Conservation (phyloP, 2,888 invertebrate species). For the Diaperis boleti region DNA sequence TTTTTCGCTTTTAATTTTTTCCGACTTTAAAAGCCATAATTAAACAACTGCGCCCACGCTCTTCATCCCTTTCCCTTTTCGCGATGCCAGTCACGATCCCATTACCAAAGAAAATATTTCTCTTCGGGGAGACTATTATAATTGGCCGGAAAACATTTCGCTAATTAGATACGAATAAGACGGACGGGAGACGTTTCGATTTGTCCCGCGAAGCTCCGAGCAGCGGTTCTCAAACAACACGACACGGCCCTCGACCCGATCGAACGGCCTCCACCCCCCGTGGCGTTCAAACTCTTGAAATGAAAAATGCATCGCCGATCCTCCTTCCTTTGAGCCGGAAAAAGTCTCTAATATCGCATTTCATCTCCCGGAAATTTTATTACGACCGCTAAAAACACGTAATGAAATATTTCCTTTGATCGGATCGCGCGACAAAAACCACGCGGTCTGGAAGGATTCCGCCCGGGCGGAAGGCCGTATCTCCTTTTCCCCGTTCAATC, state of each 20-base stretch:
- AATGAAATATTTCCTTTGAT: constrained; percentile 8
- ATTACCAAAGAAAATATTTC: constrained; percentile 8
- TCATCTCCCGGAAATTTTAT: no score
- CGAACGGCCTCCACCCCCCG: no score
- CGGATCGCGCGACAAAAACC: background rate
- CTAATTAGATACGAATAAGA: constrained; percentile 3
- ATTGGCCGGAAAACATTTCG: background rate
- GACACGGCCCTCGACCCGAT: no score
- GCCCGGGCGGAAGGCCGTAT: background rate
- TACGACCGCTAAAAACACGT: background rate
- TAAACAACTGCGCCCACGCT: background rate
- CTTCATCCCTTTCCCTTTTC: background rate
- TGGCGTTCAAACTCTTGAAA: no score
- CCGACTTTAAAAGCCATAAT: background rate
- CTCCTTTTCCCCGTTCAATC: background rate
- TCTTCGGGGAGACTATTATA: background rate
- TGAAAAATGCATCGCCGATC: constrained; percentile 1
- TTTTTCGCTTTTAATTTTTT: no score
- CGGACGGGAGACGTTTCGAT: background rate
- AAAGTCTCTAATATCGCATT: no score
- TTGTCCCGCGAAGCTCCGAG: background rate
- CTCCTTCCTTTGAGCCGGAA: background rate
- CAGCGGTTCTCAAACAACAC: no score
- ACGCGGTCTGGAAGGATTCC: no score
- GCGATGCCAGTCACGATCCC: background rate